Percentiles rank a stretch among this genome's conserved stretches.
These are phyloP conservation scores for Jaculus jaculus DNA, from an alignment of 2,113 vertebrate species.

Conservation along the genomic window DNA sequence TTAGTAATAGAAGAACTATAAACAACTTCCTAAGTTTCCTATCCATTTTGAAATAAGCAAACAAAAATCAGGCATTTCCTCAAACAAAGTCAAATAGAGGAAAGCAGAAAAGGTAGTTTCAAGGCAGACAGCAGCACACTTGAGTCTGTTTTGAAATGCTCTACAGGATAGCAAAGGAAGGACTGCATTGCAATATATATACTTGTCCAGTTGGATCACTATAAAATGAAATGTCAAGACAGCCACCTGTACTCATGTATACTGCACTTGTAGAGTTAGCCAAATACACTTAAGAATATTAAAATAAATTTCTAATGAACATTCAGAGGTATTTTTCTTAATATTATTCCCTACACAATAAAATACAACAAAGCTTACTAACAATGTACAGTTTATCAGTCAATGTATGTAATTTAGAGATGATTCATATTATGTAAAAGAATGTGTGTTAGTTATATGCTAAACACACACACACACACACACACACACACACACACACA, in stretches of 20 bases:
- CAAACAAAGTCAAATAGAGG: background rate
- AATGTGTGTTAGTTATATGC: background rate
- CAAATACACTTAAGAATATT: background rate
- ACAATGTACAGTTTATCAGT: background rate
- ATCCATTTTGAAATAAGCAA: background rate
- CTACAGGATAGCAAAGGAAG: background rate
- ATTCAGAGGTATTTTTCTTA: background rate
- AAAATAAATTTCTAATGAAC: background rate
- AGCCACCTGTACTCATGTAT: background rate
- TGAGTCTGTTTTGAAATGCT: background rate
- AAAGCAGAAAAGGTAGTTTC: background rate
- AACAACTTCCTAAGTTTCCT: background rate
- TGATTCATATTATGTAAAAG: too few relatives aligned
- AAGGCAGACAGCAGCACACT: background rate
- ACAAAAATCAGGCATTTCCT: background rate
- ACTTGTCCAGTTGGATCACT: accelerated
- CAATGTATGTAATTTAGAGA: background rate
- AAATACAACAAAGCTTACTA: background rate
- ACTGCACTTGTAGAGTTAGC: background rate
- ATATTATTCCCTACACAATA: background rate
- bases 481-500: too few relatives aligned
- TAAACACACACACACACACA: too few relatives aligned
- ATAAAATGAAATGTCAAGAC: background rate
- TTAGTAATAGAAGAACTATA: background rate
- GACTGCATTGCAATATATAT: background rate